These are phyloP conservation scores for Pectinophora gossypiella DNA, from an alignment of 1,140 invertebrate genomes.

Conservation along the genomic window DNA sequence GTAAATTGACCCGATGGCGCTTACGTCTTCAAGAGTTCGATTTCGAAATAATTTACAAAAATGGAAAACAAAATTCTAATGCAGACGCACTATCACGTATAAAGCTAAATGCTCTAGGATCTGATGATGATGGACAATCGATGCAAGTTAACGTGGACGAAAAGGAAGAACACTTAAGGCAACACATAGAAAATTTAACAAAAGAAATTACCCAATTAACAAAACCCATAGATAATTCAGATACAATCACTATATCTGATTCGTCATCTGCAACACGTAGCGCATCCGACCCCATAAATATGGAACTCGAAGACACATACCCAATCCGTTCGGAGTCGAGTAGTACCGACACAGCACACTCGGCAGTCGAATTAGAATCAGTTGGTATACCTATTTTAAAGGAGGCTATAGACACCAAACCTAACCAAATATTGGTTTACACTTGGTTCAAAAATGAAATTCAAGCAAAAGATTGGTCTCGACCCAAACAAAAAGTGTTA, in stretches of 20 bases:
- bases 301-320: neutral
- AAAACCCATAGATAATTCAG: no score
- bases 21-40: neutral
- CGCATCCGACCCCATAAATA: neutral
- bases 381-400: neutral
- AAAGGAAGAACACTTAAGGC: no score
- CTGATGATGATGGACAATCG: neutral
- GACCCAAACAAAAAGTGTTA: constrained; percentile 5
- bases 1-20: neutral
- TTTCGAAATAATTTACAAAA: neutral
- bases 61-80: neutral
- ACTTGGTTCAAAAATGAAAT: constrained; percentile 7
- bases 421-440: constrained; percentile 3
- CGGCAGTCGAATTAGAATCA: neutral
- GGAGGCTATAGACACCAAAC: constrained; percentile 6
- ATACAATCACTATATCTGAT: neutral
- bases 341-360: neutral
- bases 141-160: neutral
- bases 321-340: neutral
- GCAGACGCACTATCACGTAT: neutral
- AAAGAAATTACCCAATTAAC: no score
- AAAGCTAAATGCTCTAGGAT: neutral
- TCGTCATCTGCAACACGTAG: neutral
- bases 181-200: no score
- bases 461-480: neutral